A percentile compares a stretch with the other conserved stretches of the same genome.
Evolutionary conservation across 2,888 invertebrate genomes (phyloP).

Genomic region (Flexamia atlantica): DNA sequence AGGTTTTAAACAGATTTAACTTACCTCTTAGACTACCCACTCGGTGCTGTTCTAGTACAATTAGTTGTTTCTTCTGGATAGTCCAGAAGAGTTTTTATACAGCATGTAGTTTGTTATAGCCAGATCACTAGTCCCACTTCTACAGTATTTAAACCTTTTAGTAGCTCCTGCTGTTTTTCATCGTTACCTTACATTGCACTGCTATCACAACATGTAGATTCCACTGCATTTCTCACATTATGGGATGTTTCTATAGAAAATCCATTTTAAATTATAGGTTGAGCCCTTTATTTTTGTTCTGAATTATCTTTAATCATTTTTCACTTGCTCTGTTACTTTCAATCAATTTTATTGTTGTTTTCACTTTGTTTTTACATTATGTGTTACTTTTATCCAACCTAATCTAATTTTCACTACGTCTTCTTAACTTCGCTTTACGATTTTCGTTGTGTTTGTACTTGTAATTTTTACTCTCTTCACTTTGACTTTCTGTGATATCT

Average conservation of each 20-base stretch:
- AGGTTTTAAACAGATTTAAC: not conserved
- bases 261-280: too few species aligned
- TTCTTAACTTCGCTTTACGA: not conserved
- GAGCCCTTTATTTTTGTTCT: too few species aligned
- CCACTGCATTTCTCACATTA: not conserved
- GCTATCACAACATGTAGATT: slow-evolving; percentile 10
- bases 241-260: too few species aligned
- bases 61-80: not conserved
- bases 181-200: slow-evolving; percentile 33
- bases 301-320: too few species aligned
- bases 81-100: not conserved
- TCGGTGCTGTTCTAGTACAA: slow-evolving; percentile 26
- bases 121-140: slow-evolving; percentile 3
- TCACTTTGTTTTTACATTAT: not conserved
- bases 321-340: not conserved
- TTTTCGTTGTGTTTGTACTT: slow-evolving; percentile 16
- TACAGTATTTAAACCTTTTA: not conserved
- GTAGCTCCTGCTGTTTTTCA: not conserved
- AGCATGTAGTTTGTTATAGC: not conserved
- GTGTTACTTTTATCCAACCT: not conserved
- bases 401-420: not conserved
- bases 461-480: not conserved
- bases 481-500: slow-evolving; percentile 57
- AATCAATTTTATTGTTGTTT: not conserved
- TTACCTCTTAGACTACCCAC: slow-evolving; percentile 14